Evolutionary conservation across 2,113 vertebrate genomes (phyloP).

Genomic region (Otus sunia): DNA sequence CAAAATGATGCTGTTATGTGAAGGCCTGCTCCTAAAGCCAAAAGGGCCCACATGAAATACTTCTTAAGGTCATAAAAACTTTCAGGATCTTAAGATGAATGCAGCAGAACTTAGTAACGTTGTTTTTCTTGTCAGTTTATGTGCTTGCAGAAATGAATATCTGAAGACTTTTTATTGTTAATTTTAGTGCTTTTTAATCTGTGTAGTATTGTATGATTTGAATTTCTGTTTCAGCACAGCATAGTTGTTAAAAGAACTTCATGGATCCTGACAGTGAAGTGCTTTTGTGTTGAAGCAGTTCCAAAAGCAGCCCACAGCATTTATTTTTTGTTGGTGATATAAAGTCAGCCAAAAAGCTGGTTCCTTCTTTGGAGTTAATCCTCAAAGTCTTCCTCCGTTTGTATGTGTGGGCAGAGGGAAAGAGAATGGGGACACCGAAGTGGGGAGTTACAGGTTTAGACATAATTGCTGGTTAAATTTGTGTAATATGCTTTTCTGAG

Average conservation of each 20-base stretch:
- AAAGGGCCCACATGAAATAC: neutral
- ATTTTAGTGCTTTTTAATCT: conserved; percentile 26
- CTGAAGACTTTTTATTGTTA: neutral
- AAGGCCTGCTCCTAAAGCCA: neutral
- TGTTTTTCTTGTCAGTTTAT: neutral
- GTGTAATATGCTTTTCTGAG: neutral
- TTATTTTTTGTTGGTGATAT: conserved; percentile 16
- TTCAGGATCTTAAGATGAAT: neutral
- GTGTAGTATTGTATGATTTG: neutral
- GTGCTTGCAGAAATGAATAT: neutral
- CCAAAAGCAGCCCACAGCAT: conserved; percentile 23
- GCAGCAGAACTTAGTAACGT: neutral
- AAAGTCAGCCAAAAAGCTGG: neutral
- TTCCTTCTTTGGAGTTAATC: conserved; percentile 8
- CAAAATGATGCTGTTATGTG: neutral
- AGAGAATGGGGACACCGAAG: neutral
- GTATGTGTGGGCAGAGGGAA: neutral
- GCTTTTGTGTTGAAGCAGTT: conserved; percentile 19
- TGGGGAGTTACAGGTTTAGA: neutral
- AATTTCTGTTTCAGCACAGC: neutral
- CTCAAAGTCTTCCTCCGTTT: neutral
- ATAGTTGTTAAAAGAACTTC: neutral
- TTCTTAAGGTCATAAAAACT: neutral
- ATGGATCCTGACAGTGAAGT: neutral
- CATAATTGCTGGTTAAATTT: neutral